Conservation (phyloP, 2,113 vertebrate genomes). For the Cyprinodon tularosa region DNA sequence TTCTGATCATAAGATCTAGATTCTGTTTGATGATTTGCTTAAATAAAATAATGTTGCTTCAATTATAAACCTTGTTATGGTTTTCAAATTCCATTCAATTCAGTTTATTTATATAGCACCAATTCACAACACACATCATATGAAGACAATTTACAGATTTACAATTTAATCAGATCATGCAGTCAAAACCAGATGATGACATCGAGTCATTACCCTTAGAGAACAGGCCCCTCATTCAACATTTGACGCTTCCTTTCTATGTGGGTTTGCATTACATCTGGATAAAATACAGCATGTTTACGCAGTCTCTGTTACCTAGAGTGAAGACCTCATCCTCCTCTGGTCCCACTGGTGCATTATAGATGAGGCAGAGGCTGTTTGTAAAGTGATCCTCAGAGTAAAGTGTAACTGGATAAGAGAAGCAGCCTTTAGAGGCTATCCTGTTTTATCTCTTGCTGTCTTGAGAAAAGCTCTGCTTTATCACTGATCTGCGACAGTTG, state of each 20-base stretch:
- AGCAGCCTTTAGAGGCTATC: slow-evolving; percentile 43
- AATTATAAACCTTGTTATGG: too few relatives aligned
- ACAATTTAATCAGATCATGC: too few relatives aligned
- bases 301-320: slow-evolving; percentile 1
- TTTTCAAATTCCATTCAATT: background rate
- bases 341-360: slow-evolving; percentile 64
- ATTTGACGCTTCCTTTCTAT: background rate
- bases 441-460: slow-evolving; percentile 34
- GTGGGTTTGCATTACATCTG: background rate
- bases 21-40: background rate
- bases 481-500: background rate
- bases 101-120: too few relatives aligned
- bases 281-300: background rate
- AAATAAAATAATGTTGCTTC: too few relatives aligned
- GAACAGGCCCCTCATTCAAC: background rate
- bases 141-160: too few relatives aligned
- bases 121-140: too few relatives aligned
- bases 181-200: too few relatives aligned
- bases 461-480: slow-evolving; percentile 15
- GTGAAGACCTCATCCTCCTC: background rate
- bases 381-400: slow-evolving; percentile 55
- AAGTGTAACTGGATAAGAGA: slow-evolving; percentile 69
- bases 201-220: too few relatives aligned
- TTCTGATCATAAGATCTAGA: background rate
- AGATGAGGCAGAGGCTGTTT: slow-evolving; percentile 52